These are phyloP conservation scores for Syngnathus floridae DNA, from an alignment of 2,113 vertebrate species.

Conservation along the genomic window DNA sequence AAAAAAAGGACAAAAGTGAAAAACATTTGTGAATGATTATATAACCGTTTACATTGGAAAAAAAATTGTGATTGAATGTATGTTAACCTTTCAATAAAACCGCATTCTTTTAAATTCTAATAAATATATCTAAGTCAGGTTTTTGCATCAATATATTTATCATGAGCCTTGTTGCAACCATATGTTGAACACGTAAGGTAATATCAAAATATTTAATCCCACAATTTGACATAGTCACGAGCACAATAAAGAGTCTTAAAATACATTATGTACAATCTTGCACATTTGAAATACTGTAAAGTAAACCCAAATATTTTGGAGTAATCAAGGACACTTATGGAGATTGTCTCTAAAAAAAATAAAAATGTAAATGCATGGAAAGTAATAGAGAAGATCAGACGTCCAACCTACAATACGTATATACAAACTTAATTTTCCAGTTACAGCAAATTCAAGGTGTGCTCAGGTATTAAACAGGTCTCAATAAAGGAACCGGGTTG, in stretches of 20 bases:
- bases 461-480: constrained; percentile 76
- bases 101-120: background rate
- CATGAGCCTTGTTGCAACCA: constrained; percentile 15
- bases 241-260: constrained; percentile 43
- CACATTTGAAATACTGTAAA: constrained; percentile 19
- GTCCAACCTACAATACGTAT: constrained; percentile 52
- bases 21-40: background rate
- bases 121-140: background rate
- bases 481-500: constrained; percentile 86
- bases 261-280: constrained; percentile 44
- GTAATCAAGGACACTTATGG: constrained; percentile 19
- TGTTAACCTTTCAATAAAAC: background rate
- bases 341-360: constrained; percentile 12
- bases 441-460: constrained; percentile 6
- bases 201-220: constrained; percentile 52
- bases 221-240: constrained; percentile 38
- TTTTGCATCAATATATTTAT: constrained; percentile 30
- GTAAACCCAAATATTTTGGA: constrained; percentile 22
- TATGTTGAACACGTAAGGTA: constrained; percentile 59
- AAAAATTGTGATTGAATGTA: background rate
- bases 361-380: constrained; percentile 3
- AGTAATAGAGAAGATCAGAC: constrained; percentile 21
- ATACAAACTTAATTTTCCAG: constrained; percentile 19
- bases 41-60: background rate
- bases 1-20: background rate